These are phyloP conservation scores for Brachystomella parvula DNA, from an alignment of 1,140 invertebrate species.

Conservation along the genomic window DNA sequence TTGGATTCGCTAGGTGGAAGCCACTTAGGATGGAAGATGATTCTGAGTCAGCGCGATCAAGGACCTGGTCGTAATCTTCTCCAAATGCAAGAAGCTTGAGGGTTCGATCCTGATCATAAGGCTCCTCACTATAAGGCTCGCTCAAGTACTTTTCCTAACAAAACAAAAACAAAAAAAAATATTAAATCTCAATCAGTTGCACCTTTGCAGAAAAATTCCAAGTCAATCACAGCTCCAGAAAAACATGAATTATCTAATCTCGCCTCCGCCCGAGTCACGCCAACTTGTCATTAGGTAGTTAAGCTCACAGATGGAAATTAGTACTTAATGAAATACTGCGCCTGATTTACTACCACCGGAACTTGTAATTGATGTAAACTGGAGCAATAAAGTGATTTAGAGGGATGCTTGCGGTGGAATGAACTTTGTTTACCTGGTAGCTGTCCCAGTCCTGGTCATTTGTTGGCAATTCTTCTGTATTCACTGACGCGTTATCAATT, in stretches of 20 bases:
- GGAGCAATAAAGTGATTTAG: too few species aligned
- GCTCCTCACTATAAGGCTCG: constrained; percentile 76
- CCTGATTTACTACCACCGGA: too few species aligned
- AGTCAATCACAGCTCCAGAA: background rate
- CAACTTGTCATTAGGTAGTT: too few species aligned
- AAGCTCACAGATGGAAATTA: too few species aligned
- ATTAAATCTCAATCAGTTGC: background rate
- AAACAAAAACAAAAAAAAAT: constrained; percentile 38
- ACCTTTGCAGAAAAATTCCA: constrained; percentile 3
- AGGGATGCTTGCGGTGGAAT: too few species aligned
- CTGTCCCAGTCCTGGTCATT: constrained; percentile 38
- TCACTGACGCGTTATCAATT: constrained; percentile 27
- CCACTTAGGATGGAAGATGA: constrained; percentile 33
- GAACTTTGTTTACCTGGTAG: constrained; percentile 32
- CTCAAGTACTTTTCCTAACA: constrained; percentile 80
- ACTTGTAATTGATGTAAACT: too few species aligned
- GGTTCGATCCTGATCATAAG: constrained; percentile 69
- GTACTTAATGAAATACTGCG: too few species aligned
- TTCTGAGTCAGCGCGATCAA: constrained; percentile 50
- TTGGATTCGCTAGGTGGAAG: constrained; percentile 34
- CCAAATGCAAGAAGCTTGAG: constrained; percentile 73
- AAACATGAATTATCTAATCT: too few species aligned
- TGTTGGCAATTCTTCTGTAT: constrained; percentile 26
- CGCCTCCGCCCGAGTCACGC: too few species aligned
- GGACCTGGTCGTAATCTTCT: constrained; percentile 78